These are phyloP conservation scores for Melanargia galathea DNA, from an alignment of 2,888 invertebrate genomes.

Conservation along the genomic window DNA sequence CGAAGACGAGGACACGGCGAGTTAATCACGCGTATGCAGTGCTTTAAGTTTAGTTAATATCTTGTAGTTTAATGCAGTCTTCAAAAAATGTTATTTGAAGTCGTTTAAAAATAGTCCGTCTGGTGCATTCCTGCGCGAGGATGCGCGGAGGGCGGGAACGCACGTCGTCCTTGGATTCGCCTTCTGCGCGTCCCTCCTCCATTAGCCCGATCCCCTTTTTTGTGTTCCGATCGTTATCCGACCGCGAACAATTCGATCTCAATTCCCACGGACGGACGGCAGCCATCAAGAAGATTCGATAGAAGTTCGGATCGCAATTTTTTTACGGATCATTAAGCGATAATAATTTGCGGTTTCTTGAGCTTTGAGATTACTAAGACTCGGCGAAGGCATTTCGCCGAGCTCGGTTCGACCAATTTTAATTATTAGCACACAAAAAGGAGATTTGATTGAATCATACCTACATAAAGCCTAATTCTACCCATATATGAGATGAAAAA, in stretches of 20 bases:
- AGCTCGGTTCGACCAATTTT: slow-evolving; percentile 8
- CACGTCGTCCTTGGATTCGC: slow-evolving; percentile 67
- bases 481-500: too few species aligned
- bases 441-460: neutral
- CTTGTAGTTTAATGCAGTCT: too few species aligned
- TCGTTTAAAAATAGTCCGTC: slow-evolving; percentile 72
- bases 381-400: slow-evolving; percentile 6
- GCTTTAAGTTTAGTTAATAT: too few species aligned
- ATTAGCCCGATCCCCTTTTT: slow-evolving; percentile 77
- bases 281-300: slow-evolving; percentile 64
- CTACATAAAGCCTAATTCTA: neutral
- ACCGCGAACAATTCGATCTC: slow-evolving; percentile 72
- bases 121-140: slow-evolving; percentile 60
- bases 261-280: slow-evolving; percentile 75
- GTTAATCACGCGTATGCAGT: too few species aligned
- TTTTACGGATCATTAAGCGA: slow-evolving; percentile 46
- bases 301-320: slow-evolving; percentile 66
- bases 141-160: slow-evolving; percentile 39
- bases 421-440: slow-evolving; percentile 8
- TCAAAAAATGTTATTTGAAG: neutral
- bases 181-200: slow-evolving; percentile 61
- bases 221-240: slow-evolving; percentile 77
- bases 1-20: too few species aligned
- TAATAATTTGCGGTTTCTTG: slow-evolving; percentile 33
- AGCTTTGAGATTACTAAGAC: slow-evolving; percentile 9